Percentiles rank a stretch among this genome's conserved stretches.
These are phyloP conservation scores for Benthosema pterotum DNA, from an alignment of 2,797 vertebrate species.

Conservation along the genomic window DNA sequence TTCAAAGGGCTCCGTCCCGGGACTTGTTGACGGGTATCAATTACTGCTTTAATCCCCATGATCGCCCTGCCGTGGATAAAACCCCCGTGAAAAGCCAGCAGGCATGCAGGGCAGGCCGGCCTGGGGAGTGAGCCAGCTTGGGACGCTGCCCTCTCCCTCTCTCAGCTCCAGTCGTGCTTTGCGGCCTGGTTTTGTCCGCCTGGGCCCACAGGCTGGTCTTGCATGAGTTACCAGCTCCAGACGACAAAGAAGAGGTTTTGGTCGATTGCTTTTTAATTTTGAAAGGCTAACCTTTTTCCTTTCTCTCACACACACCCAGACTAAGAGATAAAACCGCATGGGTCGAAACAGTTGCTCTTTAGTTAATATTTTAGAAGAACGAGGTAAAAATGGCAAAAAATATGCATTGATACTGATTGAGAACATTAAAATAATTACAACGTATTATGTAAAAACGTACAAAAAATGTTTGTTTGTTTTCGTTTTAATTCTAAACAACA, in stretches of 20 bases:
- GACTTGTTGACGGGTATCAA: constrained; percentile 81
- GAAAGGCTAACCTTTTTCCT: constrained; percentile 23
- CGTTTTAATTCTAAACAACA: too few species aligned
- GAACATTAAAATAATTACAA: too few species aligned
- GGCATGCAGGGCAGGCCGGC: constrained; percentile 40
- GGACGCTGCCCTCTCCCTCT: not conserved
- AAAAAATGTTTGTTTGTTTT: too few species aligned
- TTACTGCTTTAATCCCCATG: constrained; percentile 83
- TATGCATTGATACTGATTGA: not conserved
- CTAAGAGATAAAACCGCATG: constrained; percentile 17
- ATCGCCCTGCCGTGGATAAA: constrained; percentile 81
- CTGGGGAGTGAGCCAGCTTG: constrained; percentile 27
- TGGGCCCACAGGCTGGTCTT: constrained; percentile 24
- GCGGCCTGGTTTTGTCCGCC: constrained; percentile 23
- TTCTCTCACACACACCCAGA: not conserved
- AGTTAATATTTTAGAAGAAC: too few species aligned
- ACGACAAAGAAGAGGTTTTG: constrained; percentile 54
- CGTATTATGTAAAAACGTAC: too few species aligned
- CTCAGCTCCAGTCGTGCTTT: constrained; percentile 39
- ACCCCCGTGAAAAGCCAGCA: constrained; percentile 72
- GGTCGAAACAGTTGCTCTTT: too few species aligned
- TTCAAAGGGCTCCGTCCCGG: constrained; percentile 68
- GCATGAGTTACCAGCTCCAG: constrained; percentile 48
- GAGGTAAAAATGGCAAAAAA: not conserved
- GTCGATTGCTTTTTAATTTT: constrained; percentile 44